A percentile compares a stretch with the other conserved stretches of the same genome.
phyloP scores from a whole-genome alignment of 2,797 vertebrate species.

The Lemur catta region DNA sequence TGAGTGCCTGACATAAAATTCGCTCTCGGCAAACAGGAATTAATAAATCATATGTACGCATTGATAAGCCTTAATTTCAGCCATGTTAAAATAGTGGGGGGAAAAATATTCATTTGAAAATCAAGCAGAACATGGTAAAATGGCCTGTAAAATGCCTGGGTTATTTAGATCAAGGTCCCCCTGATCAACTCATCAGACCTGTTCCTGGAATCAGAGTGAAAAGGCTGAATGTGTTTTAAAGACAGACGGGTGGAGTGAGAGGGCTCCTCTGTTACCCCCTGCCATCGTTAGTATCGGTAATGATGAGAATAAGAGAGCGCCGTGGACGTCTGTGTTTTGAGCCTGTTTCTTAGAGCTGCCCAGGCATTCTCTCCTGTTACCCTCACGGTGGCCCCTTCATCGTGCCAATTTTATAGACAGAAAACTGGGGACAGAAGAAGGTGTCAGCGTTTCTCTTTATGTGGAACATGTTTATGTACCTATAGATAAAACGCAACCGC shows the following conservation, averaged over 20 bases:
- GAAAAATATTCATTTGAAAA: not conserved
- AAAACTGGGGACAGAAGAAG: not conserved
- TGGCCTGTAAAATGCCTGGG: not conserved
- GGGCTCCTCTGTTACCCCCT: not conserved
- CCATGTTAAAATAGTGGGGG: not conserved
- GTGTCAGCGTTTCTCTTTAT: not conserved
- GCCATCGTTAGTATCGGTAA: not conserved
- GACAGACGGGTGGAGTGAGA: rapidly evolving
- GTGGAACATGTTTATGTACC: not conserved
- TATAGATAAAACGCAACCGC: not conserved
- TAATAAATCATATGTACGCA: not conserved
- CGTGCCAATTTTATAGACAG: not conserved
- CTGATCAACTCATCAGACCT: no score
- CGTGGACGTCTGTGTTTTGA: rapidly evolving
- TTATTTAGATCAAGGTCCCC: not conserved
- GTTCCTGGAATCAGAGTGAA: not conserved
- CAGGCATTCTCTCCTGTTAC: rapidly evolving
- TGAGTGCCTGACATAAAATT: not conserved
- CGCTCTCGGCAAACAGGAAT: not conserved
- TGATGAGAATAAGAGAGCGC: rapidly evolving
- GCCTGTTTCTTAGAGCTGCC: not conserved
- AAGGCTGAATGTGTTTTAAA: not conserved
- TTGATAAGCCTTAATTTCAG: not conserved
- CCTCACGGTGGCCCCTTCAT: rapidly evolving
- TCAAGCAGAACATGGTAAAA: not conserved